Evolutionary conservation across 2,888 invertebrate genomes (phyloP).

Genomic region (Mellilla xanthometata): DNA sequence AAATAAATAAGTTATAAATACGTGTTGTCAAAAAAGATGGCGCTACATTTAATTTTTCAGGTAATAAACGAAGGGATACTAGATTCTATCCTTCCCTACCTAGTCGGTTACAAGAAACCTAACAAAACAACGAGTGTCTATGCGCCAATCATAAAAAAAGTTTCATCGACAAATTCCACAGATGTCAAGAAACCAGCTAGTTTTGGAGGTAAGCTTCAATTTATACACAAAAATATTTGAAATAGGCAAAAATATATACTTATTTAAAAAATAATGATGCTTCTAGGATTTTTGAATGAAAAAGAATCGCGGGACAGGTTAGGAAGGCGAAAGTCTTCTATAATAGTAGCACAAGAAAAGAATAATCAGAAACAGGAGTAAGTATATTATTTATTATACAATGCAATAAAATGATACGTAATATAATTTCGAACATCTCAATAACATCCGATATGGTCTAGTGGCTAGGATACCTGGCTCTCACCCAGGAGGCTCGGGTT

Average conservation of each 20-base stretch:
- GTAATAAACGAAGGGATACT: constrained; percentile 91
- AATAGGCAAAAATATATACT: no score
- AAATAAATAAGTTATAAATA: not conserved
- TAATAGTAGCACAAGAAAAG: constrained; percentile 63
- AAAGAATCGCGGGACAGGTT: constrained; percentile 72
- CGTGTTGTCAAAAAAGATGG: constrained; percentile 44
- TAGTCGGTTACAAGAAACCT: constrained; percentile 82
- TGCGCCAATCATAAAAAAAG: constrained; percentile 81
- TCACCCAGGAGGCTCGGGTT: constrained; percentile 86
- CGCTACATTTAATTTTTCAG: constrained; percentile 68
- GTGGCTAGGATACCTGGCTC: constrained; percentile 88
- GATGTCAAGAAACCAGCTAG: constrained; percentile 80
- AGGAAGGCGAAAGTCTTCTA: constrained; percentile 74
- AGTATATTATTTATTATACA: constrained; percentile 33
- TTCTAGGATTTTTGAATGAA: constrained; percentile 70
- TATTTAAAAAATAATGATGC: no score
- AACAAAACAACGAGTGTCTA: constrained; percentile 77
- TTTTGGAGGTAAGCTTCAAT: constrained; percentile 60
- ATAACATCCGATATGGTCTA: constrained; percentile 80
- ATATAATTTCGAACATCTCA: not conserved
- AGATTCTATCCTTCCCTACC: constrained; percentile 91
- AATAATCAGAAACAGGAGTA: constrained; percentile 75
- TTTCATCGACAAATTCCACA: constrained; percentile 43
- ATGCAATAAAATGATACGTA: not conserved
- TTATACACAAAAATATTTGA: no score